Evolutionary conservation across 2,797 vertebrate species (phyloP).

Genomic region (Sebastes dallii): DNA sequence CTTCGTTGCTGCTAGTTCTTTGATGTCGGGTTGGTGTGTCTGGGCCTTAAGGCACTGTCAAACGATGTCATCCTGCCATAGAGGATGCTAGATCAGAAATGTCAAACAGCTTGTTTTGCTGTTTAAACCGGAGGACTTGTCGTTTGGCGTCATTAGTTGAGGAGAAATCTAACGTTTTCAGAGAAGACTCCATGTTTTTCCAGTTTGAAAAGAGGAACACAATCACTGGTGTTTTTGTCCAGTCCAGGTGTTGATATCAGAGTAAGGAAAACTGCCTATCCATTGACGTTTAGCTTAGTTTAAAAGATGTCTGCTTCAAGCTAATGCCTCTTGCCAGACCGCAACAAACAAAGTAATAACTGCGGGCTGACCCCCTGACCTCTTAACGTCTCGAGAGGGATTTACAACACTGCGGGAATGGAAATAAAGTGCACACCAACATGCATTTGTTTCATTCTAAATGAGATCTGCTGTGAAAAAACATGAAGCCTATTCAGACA

Average conservation of each 20-base stretch:
- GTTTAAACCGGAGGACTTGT: not conserved
- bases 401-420: not conserved
- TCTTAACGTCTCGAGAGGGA: not conserved
- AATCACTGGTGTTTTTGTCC: not conserved
- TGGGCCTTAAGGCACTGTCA: not conserved
- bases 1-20: not conserved
- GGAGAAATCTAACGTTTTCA: not conserved
- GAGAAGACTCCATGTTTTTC: not conserved
- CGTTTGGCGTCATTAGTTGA: not conserved
- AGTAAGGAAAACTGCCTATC: not conserved
- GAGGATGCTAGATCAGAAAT: not conserved
- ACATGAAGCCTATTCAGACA: not conserved
- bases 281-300: not conserved
- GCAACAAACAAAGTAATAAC: not conserved
- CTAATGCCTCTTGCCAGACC: not conserved
- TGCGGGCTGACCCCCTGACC: not conserved
- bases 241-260: not conserved
- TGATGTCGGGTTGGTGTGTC: not conserved
- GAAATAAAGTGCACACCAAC: not conserved
- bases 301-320: not conserved
- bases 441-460: not conserved
- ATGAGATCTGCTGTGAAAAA: not conserved
- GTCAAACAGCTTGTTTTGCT: not conserved
- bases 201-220: not conserved
- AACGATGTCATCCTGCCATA: not conserved